A percentile compares a stretch with the other conserved stretches of the same genome.
Conservation (phyloP, 2,888 invertebrate species). For the Athetis lepigone region DNA sequence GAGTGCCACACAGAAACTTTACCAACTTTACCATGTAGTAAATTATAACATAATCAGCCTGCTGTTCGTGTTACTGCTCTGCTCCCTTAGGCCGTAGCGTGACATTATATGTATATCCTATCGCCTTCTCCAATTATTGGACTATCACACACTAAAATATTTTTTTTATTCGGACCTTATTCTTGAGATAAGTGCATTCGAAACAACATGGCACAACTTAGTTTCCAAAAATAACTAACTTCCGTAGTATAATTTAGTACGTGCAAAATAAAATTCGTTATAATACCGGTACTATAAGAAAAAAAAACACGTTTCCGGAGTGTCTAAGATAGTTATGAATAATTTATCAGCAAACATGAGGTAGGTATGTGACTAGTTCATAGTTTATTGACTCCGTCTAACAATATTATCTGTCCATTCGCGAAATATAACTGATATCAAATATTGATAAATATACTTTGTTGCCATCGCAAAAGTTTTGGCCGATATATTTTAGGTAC, state of each 20-base stretch:
- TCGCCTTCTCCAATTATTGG: no score
- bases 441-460: constrained; percentile 19
- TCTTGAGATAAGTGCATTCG: no score
- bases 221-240: no score
- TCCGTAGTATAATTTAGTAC: no score
- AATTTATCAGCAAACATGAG: constrained; percentile 35
- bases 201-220: no score
- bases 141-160: no score
- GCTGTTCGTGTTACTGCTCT: no score
- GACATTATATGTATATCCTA: no score
- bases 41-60: no score
- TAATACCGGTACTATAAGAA: background rate
- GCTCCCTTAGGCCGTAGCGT: no score
- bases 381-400: constrained; percentile 37
- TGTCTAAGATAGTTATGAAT: constrained; percentile 28
- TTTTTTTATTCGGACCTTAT: no score
- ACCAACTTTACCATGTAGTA: no score
- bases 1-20: background rate
- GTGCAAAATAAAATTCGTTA: constrained; percentile 4
- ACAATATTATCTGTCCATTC: constrained; percentile 5
- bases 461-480: background rate
- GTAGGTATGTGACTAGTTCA: constrained; percentile 18
- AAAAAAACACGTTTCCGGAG: constrained; percentile 28
- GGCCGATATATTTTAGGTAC: background rate
- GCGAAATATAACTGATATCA: constrained; percentile 15